A percentile compares a stretch with the other conserved stretches of the same genome.
Conservation (phyloP, 2,113 vertebrate genomes). For the Polypterus bichir region DNA sequence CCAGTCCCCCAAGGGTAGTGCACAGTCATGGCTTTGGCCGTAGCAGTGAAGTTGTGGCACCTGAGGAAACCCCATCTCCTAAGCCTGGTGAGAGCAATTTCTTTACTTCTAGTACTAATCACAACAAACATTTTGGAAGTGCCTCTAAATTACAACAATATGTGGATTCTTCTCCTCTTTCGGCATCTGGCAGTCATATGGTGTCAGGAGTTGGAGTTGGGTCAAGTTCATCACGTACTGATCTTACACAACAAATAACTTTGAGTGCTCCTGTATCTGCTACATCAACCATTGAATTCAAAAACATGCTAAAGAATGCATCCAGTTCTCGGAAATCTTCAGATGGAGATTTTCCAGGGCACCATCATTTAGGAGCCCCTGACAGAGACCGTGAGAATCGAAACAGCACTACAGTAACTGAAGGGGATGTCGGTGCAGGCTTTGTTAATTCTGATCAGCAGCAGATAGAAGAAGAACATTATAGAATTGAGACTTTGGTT, state of each 20-base stretch:
- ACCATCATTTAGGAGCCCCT: constrained; percentile 3
- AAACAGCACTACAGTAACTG: constrained; percentile 1
- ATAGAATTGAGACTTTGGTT: constrained; percentile 83
- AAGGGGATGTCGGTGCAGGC: constrained; percentile 24
- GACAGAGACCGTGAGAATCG: not conserved
- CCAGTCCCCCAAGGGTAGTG: not conserved
- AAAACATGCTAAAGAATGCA: constrained; percentile 68
- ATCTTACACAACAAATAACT: not conserved
- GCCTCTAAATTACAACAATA: constrained; percentile 39
- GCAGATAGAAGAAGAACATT: constrained; percentile 54
- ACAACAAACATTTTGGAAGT: constrained; percentile 53
- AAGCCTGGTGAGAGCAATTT: not conserved
- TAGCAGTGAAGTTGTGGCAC: constrained; percentile 14
- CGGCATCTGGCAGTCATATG: no score
- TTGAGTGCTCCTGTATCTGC: constrained; percentile 42
- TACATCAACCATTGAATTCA: constrained; percentile 61
- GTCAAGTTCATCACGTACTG: constrained; percentile 20
- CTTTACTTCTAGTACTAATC: constrained; percentile 23
- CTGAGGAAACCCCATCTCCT: not conserved
- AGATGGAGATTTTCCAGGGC: constrained; percentile 50
- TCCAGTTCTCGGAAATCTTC: constrained; percentile 44
- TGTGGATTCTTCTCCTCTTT: constrained; percentile 38
- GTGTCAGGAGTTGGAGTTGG: no score
- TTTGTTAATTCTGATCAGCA: constrained; percentile 27
- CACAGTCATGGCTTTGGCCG: not conserved